Evolutionary conservation across 2,113 vertebrate genomes (phyloP).

Genomic region (Oncorhynchus keta): DNA sequence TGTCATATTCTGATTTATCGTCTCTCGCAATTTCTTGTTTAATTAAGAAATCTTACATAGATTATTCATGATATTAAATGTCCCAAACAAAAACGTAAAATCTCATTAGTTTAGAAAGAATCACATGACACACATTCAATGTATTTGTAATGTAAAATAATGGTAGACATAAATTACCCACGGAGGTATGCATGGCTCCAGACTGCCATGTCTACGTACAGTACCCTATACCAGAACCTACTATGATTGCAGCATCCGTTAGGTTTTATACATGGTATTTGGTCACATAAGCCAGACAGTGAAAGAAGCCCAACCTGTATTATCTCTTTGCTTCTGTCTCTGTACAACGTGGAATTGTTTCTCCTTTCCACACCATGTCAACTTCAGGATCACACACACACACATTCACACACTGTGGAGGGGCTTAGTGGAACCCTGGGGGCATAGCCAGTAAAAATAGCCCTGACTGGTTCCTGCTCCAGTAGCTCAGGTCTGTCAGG

Average conservation of each 20-base stretch:
- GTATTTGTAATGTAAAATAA: no score
- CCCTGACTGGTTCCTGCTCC: conserved; percentile 47
- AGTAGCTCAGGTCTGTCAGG: conserved; percentile 54
- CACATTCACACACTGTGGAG: conserved; percentile 28
- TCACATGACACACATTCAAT: no score
- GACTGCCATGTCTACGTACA: no score
- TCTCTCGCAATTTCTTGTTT: no score
- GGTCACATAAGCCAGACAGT: neutral
- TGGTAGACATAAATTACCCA: no score
- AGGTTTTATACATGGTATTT: neutral
- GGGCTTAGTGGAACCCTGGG: conserved; percentile 22
- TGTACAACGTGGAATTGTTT: neutral
- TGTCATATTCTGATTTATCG: no score
- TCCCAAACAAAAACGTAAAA: no score
- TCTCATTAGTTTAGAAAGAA: no score
- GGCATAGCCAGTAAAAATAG: conserved; percentile 41
- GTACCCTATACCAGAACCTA: neutral
- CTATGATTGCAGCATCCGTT: neutral
- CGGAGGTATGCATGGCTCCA: no score
- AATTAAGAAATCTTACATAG: no score
- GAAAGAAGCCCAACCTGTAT: neutral
- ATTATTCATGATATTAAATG: no score
- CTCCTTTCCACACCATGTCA: neutral
- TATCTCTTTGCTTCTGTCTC: conserved; percentile 1
- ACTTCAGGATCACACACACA: neutral